These are phyloP conservation scores for Python bivittatus DNA, from an alignment of 2,113 vertebrate genomes.

Conservation along the genomic window DNA sequence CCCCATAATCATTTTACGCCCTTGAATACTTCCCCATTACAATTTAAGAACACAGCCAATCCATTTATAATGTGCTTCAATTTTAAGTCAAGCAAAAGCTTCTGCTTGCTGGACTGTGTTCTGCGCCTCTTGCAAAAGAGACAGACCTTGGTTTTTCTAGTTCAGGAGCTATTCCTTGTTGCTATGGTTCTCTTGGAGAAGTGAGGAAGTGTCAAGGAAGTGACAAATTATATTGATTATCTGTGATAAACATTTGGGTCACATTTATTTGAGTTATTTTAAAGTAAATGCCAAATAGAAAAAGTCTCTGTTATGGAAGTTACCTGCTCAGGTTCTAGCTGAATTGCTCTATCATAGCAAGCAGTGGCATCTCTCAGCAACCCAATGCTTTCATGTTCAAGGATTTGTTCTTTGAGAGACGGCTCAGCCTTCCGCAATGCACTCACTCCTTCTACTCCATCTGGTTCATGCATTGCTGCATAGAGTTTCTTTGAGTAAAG, in stretches of 20 bases:
- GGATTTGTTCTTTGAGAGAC: conserved; percentile 92
- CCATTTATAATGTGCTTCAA: not conserved
- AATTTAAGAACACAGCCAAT: not conserved
- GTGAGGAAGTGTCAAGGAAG: not conserved
- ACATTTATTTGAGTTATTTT: not conserved
- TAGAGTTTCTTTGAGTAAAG: conserved; percentile 80
- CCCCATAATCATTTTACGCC: not conserved
- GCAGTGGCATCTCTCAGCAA: conserved; percentile 94
- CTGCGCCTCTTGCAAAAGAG: not conserved
- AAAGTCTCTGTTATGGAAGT: not conserved
- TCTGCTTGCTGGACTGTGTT: not conserved
- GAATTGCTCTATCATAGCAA: conserved; percentile 95
- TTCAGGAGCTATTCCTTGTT: not conserved
- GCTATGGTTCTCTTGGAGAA: not conserved
- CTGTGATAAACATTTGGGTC: not conserved
- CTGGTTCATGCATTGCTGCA: conserved; percentile 96
- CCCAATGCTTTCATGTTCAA: conserved; percentile 97
- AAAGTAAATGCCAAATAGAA: not conserved
- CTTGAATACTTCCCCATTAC: not conserved
- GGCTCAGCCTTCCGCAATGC: conserved; percentile 92
- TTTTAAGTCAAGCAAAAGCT: not conserved
- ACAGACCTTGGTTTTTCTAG: not conserved
- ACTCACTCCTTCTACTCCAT: conserved; percentile 94
- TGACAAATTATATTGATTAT: not conserved
- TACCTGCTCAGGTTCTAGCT: conserved; percentile 95